phyloP scores from a whole-genome alignment of 2,113 vertebrate genomes.

The Gopherus evgoodei region DNA sequence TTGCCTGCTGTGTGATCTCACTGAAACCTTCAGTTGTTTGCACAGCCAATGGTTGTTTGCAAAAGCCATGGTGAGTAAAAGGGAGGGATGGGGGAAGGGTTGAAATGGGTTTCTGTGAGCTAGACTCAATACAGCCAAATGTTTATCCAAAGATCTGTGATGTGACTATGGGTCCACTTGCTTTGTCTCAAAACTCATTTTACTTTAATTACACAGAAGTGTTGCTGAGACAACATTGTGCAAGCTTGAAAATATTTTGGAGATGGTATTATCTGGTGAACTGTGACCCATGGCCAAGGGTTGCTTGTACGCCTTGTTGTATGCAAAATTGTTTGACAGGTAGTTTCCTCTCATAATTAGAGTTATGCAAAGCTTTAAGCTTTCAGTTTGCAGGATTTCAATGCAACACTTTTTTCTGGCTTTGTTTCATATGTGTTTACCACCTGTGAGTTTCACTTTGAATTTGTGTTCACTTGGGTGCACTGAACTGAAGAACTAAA shows the following conservation, averaged over 20 bases:
- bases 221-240: slow-evolving; percentile 12
- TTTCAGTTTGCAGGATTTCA: slow-evolving; percentile 58
- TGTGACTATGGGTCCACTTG: not conserved
- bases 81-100: not conserved
- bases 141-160: not conserved
- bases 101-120: rapidly evolving
- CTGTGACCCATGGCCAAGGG: slow-evolving; percentile 53
- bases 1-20: not conserved
- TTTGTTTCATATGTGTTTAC: slow-evolving; percentile 52
- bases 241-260: slow-evolving; percentile 23
- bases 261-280: slow-evolving; percentile 3
- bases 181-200: slow-evolving; percentile 17
- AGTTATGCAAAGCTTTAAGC: slow-evolving; percentile 65
- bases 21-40: not conserved
- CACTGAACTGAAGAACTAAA: slow-evolving; percentile 19
- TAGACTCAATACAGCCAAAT: not conserved
- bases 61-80: not conserved
- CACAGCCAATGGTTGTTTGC: not conserved
- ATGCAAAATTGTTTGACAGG: not conserved
- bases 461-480: slow-evolving; percentile 21
- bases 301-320: slow-evolving; percentile 49
- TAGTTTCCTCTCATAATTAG: not conserved
- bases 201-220: slow-evolving; percentile 27
- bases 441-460: not conserved
- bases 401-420: slow-evolving; percentile 10